Conservation (phyloP, 2,113 vertebrate species). For the Grantiella picta region DNA sequence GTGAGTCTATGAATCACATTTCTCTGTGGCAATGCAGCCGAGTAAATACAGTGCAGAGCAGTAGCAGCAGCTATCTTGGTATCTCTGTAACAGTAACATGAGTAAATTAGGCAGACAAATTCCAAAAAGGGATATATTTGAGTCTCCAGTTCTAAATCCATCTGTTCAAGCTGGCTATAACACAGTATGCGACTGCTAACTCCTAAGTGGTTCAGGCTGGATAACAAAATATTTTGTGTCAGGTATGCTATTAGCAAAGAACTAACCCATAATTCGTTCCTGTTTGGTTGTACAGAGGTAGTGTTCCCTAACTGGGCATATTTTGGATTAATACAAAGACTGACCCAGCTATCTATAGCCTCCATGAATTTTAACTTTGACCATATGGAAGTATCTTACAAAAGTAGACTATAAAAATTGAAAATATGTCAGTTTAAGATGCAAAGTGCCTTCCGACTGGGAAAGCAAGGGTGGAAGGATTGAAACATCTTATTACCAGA, state of each 20-base stretch:
- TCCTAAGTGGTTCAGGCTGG: slow-evolving; percentile 34
- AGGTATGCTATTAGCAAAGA: slow-evolving; percentile 23
- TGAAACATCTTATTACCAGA: slow-evolving; percentile 24
- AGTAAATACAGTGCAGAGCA: slow-evolving; percentile 61
- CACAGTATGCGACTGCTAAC: slow-evolving; percentile 19
- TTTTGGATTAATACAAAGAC: slow-evolving; percentile 12
- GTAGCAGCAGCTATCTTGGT: slow-evolving; percentile 52
- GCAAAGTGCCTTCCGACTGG: not conserved
- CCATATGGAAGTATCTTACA: slow-evolving; percentile 41
- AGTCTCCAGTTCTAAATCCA: slow-evolving; percentile 62
- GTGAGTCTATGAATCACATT: slow-evolving; percentile 63
- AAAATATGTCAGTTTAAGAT: slow-evolving; percentile 38
- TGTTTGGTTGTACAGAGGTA: not conserved
- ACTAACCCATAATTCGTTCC: not conserved
- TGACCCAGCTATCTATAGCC: slow-evolving; percentile 27
- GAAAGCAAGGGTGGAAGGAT: slow-evolving; percentile 13
- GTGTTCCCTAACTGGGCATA: not conserved
- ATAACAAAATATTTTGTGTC: slow-evolving; percentile 27
- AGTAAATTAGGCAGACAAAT: slow-evolving; percentile 65
- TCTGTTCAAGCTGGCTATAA: slow-evolving; percentile 67
- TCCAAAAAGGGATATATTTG: slow-evolving; percentile 67
- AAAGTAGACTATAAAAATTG: slow-evolving; percentile 26
- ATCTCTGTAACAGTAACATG: slow-evolving; percentile 46
- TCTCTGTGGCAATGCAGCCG: slow-evolving; percentile 35
- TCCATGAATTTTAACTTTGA: slow-evolving; percentile 39